Conservation (phyloP, 2,113 vertebrate genomes). For the Tapirus terrestris region DNA sequence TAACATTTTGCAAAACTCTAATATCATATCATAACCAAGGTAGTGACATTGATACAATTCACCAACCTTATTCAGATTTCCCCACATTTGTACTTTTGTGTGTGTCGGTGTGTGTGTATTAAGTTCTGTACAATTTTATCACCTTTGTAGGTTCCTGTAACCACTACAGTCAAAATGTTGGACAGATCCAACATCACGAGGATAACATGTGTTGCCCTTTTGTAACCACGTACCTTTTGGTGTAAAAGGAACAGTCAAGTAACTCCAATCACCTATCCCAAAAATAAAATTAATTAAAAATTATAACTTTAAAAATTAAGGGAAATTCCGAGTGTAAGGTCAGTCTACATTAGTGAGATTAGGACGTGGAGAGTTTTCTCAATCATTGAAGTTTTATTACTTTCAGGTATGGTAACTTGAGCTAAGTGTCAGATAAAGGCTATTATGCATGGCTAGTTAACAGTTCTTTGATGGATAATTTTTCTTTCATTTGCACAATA, state of each 20-base stretch:
- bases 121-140: not conserved
- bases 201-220: not conserved
- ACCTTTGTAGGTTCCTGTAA: not conserved
- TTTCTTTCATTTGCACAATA: slow-evolving; percentile 5
- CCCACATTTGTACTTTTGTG: not conserved
- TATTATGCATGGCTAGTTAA: not conserved
- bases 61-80: not conserved
- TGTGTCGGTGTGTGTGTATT: not conserved
- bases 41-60: not conserved
- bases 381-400: not conserved
- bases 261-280: not conserved
- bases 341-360: not conserved
- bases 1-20: slow-evolving; percentile 24
- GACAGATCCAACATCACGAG: not conserved
- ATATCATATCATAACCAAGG: not conserved
- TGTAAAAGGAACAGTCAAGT: not conserved
- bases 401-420: not conserved
- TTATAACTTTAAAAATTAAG: not conserved
- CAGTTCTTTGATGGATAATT: not conserved
- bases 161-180: not conserved
- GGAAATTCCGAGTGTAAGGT: not conserved
- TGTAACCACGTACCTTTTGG: not conserved
- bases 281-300: not conserved
- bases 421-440: not conserved
- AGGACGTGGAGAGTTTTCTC: not conserved